Base-by-base conservation (phyloP, 1,140 invertebrate genomes). In the Drosophila lowei region DNA sequence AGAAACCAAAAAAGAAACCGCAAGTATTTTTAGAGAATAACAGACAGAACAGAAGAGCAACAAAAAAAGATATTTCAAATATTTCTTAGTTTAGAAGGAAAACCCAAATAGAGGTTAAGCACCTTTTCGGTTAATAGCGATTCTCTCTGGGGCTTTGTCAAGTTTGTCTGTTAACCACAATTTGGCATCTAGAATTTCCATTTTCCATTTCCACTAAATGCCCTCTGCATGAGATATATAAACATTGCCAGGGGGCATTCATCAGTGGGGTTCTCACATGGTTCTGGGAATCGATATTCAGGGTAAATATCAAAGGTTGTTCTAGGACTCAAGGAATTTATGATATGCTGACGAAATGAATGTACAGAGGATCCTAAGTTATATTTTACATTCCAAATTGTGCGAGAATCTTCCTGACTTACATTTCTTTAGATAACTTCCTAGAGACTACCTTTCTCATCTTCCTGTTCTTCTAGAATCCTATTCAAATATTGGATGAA, bases 151-250 rank as follows among this genome's bases (percentile, higher is more conserved):
- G 83, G 72, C 75, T 86, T 88, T 84, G 79, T 77, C 68, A 73
- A 66, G 74, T 65, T 74, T 50, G 63, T 59, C 52, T 66, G 47
- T 30, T 70, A 81, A 88, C 83, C 83, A 59, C 83, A 89, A 79
- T 30, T 64, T 48, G 52, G 16, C 59, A 64, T 72, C 77, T 86
- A 72, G 74, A 77, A 79, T 86, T 86, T 81, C 81, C 44, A 56
- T 46, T 86, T 86, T 81, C 81, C 44, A 56, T 46, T 64, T 38
- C 34, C 34, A 38, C 34, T 5, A 13, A 75, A 52, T 15, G 15
- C 34, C 18, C n/a, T 60, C 63, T 84, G 57, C 23, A 49, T 68
- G 46, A 57, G 49, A 61, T 56, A 30, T 60, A 72, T 56, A 61
- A 62, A 55, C 61, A 61, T 66, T 55, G 60, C 44, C 34, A 41